phyloP scores from a whole-genome alignment of 2,797 vertebrate species.

The Takifugu rubripes region DNA sequence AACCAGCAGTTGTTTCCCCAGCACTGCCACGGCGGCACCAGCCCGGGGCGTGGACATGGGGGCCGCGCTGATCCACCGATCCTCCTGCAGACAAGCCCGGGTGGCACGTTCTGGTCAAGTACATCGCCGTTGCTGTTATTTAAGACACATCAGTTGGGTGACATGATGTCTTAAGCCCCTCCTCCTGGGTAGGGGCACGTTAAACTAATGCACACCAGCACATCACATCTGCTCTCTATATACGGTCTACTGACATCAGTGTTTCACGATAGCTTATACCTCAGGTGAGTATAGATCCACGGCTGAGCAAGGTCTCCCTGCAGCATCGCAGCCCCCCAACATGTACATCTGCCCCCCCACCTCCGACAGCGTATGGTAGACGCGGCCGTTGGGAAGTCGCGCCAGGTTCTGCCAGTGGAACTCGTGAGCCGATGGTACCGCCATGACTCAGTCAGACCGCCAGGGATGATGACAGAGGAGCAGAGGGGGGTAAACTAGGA shows the following conservation, averaged over 20 bases:
- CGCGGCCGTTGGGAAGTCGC: conserved; percentile 82
- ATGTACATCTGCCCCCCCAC: conserved; percentile 89
- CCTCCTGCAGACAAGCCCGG: conserved; percentile 68
- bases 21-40: conserved; percentile 82
- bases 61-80: conserved; percentile 87
- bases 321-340: conserved; percentile 90
- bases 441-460: conserved; percentile 70
- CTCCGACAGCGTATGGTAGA: conserved; percentile 89
- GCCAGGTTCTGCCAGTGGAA: conserved; percentile 94
- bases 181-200: neutral
- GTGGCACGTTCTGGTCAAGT: neutral
- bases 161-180: too few species aligned
- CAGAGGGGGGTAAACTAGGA: neutral
- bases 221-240: neutral
- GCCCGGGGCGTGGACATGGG: conserved; percentile 89
- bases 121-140: neutral
- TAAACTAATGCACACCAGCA: neutral
- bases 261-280: conserved; percentile 48
- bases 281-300: conserved; percentile 91
- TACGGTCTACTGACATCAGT: neutral
- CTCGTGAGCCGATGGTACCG: conserved; percentile 81
- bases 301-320: conserved; percentile 80
- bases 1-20: conserved; percentile 93
- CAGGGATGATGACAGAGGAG: neutral
- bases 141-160: too few species aligned